A percentile compares a stretch with the other conserved stretches of the same genome.
These are phyloP conservation scores for Philereme vetulata DNA, from an alignment of 2,888 invertebrate genomes.

Conservation along the genomic window DNA sequence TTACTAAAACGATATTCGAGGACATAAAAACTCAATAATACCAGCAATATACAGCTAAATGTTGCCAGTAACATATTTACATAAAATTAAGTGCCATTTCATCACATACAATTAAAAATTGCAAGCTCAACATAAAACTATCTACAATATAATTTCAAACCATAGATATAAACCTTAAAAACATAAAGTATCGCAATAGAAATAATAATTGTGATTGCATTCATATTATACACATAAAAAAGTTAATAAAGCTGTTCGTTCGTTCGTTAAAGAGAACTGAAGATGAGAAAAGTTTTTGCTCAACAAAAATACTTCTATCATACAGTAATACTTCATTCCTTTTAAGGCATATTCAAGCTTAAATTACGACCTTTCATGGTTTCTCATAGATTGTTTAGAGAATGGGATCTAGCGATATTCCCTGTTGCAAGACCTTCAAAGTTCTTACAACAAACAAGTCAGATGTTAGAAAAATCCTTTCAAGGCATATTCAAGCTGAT, in stretches of 20 bases:
- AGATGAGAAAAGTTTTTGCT: slow-evolving; percentile 7
- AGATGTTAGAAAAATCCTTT: slow-evolving; percentile 41
- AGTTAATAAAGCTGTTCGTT: slow-evolving; percentile 25
- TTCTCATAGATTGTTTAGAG: slow-evolving; percentile 63
- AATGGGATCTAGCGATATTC: slow-evolving; percentile 76
- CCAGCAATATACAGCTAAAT: slow-evolving; percentile 54
- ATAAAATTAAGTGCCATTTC: slow-evolving; percentile 45
- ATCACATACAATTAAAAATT: slow-evolving; percentile 42
- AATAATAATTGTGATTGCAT: slow-evolving; percentile 28
- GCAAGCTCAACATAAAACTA: slow-evolving; percentile 30
- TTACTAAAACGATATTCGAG: slow-evolving; percentile 61
- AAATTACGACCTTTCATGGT: slow-evolving; percentile 60
- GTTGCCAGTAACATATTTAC: slow-evolving; percentile 53
- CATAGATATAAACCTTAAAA: slow-evolving; percentile 18
- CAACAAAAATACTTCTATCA: slow-evolving; percentile 17
- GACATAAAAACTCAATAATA: slow-evolving; percentile 42
- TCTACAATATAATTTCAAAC: slow-evolving; percentile 33
- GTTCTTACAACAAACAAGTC: slow-evolving; percentile 89
- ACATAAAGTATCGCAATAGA: slow-evolving; percentile 23
- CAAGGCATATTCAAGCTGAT: slow-evolving; percentile 79
- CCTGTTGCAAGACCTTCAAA: slow-evolving; percentile 86
- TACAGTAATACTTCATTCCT: slow-evolving; percentile 15
- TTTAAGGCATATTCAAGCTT: slow-evolving; percentile 1
- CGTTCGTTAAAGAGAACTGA: slow-evolving; percentile 24
- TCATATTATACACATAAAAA: slow-evolving; percentile 32